These are phyloP conservation scores for Synergus japonicus DNA, from an alignment of 2,888 invertebrate genomes.

Conservation along the genomic window DNA sequence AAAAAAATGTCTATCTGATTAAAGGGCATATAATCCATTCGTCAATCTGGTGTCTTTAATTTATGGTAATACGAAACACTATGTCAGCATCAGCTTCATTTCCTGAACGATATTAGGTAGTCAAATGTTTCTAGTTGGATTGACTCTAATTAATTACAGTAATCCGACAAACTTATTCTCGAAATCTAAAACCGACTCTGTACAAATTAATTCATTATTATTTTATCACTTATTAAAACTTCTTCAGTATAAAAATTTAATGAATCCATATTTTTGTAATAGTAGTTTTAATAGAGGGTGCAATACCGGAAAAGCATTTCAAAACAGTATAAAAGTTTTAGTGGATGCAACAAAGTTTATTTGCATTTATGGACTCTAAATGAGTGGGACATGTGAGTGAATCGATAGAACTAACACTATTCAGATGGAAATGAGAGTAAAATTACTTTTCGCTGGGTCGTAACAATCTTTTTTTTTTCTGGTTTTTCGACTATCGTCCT, in stretches of 20 bases:
- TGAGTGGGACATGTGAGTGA: constrained; percentile 29
- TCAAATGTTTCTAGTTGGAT: no score
- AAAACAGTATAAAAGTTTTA: constrained; percentile 2
- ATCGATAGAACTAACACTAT: constrained; percentile 36
- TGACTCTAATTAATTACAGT: background rate
- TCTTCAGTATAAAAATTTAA: no score
- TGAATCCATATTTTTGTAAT: background rate
- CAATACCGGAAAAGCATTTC: constrained; percentile 15
- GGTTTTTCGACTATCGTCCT: constrained; percentile 31
- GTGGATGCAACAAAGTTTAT: constrained; percentile 31
- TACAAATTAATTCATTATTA: no score
- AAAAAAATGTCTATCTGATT: no score
- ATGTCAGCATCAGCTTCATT: background rate
- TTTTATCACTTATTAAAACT: no score
- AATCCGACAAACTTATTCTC: background rate
- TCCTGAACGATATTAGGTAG: no score
- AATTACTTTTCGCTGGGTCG: constrained; percentile 28
- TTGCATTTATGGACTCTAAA: constrained; percentile 16
- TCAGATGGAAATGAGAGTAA: constrained; percentile 29
- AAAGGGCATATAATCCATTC: background rate
- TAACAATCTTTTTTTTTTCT: constrained; percentile 8
- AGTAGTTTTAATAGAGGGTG: background rate
- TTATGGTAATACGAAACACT: background rate
- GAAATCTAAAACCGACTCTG: no score
- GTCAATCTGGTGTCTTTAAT: background rate